These are phyloP conservation scores for Xanthorhoe spadicearia DNA, from an alignment of 2,888 invertebrate genomes.

Conservation along the genomic window DNA sequence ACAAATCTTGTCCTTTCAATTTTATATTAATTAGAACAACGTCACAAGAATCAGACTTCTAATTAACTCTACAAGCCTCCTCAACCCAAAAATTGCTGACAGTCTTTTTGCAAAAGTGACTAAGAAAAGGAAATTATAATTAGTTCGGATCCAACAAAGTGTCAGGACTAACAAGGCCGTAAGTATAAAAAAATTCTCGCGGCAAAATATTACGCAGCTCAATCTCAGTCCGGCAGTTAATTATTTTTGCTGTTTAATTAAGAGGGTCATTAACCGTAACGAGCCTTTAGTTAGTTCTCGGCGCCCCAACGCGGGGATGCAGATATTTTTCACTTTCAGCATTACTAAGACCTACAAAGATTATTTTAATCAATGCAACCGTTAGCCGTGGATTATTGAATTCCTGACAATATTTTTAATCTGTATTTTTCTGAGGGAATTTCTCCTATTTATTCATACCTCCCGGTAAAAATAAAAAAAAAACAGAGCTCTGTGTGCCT, in stretches of 20 bases:
- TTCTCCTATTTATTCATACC: too few relatives aligned
- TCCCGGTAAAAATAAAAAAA: too few relatives aligned
- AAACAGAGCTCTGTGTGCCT: too few relatives aligned
- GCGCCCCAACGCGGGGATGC: slow-evolving; percentile 18
- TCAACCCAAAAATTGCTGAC: neutral
- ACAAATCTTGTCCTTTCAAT: too few relatives aligned
- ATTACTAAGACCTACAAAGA: neutral
- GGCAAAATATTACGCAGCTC: slow-evolving; percentile 20
- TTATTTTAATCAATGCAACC: neutral
- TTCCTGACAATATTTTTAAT: too few relatives aligned
- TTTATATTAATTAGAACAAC: too few relatives aligned
- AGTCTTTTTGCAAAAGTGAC: neutral
- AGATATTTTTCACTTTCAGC: slow-evolving; percentile 13
- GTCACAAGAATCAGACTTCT: neutral
- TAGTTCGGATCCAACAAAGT: neutral
- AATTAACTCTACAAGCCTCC: neutral
- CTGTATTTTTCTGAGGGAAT: too few relatives aligned
- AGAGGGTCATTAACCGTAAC: slow-evolving; percentile 52
- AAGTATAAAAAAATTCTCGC: neutral
- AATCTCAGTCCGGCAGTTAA: slow-evolving; percentile 40
- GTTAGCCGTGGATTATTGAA: too few relatives aligned
- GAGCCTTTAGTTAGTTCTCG: slow-evolving; percentile 49
- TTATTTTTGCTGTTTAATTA: slow-evolving; percentile 56
- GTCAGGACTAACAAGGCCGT: neutral
- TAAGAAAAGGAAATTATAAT: neutral